Evolutionary conservation across 2,113 vertebrate genomes (phyloP), one percentile per base, ranked within the genome.

Genomic region (Physeter macrocephalus): DNA sequence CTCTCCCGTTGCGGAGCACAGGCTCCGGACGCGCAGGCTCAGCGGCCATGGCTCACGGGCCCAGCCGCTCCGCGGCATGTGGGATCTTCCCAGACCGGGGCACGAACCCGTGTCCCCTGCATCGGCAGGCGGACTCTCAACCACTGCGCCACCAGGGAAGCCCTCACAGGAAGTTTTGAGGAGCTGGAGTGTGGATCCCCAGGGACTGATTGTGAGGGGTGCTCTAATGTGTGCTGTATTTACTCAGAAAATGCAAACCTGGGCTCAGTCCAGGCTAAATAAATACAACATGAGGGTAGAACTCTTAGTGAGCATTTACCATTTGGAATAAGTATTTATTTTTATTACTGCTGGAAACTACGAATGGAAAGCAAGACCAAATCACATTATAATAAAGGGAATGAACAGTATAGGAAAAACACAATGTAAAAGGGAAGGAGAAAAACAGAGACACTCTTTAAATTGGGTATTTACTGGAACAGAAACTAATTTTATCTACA

Each of bases 401-500:
- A 66, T 74, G 57, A 86, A 25, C 10, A 87, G 23, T 25, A 43
- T 13, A 59, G 64, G 61, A 69, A 75, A 77, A 71, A 93, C 67
- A n/a, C 41, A 39, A 5, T 57, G 29, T 46, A 41, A 31, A 87
- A 87, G 12, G 67, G 62, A 91, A 85, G 46, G 29, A 88, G 75
- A 59, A 90, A 94, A 59, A n/a, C 52, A 0, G 8, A 90, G 80
- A 43, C 27, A 66, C 75, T 59, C 39, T 90, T 77, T 36, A 92
- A 67, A 62, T 21, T n/a, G 71, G 83, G 69, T 75, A 54, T 66
- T 94, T 67, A 61, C 88, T 89, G 86, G 34, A 88, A 86, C n/a
- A 87, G 93, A 94, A 95, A 52, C 77, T 82, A 83, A 94, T 89
- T 94, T 66, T 69, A 52, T 93, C 71, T n/a, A 39, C 52, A 71